A percentile compares a stretch with the other conserved stretches of the same genome.
Conservation (phyloP, 2,888 invertebrate species). For the Nyleta sp. region DNA sequence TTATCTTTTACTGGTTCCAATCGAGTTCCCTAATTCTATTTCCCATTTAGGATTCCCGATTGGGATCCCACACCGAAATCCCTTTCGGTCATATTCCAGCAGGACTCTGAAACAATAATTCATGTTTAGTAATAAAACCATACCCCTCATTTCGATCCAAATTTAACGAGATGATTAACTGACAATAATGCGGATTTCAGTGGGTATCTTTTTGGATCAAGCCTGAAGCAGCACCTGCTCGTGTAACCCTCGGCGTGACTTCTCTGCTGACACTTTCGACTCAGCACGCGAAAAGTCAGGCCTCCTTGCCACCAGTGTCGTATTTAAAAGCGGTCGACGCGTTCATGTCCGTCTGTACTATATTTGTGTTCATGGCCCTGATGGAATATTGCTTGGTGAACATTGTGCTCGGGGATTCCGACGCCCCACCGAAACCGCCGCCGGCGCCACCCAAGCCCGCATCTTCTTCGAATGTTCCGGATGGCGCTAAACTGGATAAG, state of each 20-base stretch:
- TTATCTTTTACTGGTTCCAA: too few species aligned
- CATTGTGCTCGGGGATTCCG: conserved; percentile 90
- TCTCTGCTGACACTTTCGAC: conserved; percentile 94
- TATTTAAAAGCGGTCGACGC: conserved; percentile 96
- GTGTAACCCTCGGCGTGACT: conserved; percentile 96
- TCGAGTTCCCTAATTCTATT: too few species aligned
- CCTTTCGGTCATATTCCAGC: too few species aligned
- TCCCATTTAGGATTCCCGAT: too few species aligned
- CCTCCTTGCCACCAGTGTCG: conserved; percentile 96
- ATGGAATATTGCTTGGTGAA: conserved; percentile 97
- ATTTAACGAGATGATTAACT: too few species aligned
- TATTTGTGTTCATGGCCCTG: conserved; percentile 96
- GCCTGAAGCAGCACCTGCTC: conserved; percentile 96
- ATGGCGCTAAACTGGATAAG: conserved; percentile 82
- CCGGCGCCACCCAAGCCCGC: conserved; percentile 85
- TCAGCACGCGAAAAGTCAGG: conserved; percentile 96
- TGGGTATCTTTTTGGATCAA: conserved; percentile 99
- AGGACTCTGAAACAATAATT: too few species aligned
- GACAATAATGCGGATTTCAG: too few species aligned
- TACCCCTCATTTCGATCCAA: too few species aligned
- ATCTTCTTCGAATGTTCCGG: conserved; percentile 83
- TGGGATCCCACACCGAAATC: too few species aligned
- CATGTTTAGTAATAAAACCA: too few species aligned
- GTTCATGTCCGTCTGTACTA: conserved; percentile 96
- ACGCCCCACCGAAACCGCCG: conserved; percentile 84